A percentile compares a stretch with the other conserved stretches of the same genome.
These are phyloP conservation scores for Uloborus plumipes DNA, from an alignment of 2,888 invertebrate species.

Conservation along the genomic window DNA sequence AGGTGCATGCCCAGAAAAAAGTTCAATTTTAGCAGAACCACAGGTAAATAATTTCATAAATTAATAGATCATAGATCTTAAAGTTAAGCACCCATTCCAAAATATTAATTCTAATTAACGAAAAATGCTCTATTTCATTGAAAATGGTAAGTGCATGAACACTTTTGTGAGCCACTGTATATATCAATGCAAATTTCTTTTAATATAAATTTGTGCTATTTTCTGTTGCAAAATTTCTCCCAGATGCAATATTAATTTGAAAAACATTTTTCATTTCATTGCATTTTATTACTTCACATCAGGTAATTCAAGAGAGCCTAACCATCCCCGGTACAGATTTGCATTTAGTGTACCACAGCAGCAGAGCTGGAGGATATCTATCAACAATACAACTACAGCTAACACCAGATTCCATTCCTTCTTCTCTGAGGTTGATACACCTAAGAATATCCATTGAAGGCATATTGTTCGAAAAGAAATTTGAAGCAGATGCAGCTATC, in stretches of 20 bases:
- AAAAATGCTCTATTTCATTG: too few relatives aligned
- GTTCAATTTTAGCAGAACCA: slow-evolving; percentile 90
- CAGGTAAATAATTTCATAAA: slow-evolving; percentile 80
- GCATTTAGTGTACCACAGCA: slow-evolving; percentile 94
- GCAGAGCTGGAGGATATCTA: slow-evolving; percentile 92
- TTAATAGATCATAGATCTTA: too few relatives aligned
- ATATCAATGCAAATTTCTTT: too few relatives aligned
- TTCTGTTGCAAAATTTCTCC: too few relatives aligned
- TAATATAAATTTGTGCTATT: too few relatives aligned
- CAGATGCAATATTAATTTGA: too few relatives aligned
- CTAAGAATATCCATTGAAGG: slow-evolving; percentile 88
- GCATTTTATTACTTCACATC: slow-evolving; percentile 64
- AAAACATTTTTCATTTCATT: neutral
- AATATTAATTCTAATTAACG: too few relatives aligned
- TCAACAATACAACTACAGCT: slow-evolving; percentile 92
- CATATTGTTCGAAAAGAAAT: slow-evolving; percentile 88
- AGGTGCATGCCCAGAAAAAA: slow-evolving; percentile 85
- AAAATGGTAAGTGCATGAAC: too few relatives aligned
- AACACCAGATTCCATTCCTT: slow-evolving; percentile 82
- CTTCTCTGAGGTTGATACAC: slow-evolving; percentile 87
- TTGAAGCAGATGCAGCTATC: slow-evolving; percentile 95
- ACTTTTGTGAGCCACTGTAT: too few relatives aligned
- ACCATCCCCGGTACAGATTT: slow-evolving; percentile 93
- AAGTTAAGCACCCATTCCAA: too few relatives aligned
- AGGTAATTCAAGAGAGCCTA: slow-evolving; percentile 97